A percentile compares a stretch with the other conserved stretches of the same genome.
These are phyloP conservation scores for Atrina japonica DNA, from an alignment of 2,888 invertebrate genomes.

Conservation along the genomic window DNA sequence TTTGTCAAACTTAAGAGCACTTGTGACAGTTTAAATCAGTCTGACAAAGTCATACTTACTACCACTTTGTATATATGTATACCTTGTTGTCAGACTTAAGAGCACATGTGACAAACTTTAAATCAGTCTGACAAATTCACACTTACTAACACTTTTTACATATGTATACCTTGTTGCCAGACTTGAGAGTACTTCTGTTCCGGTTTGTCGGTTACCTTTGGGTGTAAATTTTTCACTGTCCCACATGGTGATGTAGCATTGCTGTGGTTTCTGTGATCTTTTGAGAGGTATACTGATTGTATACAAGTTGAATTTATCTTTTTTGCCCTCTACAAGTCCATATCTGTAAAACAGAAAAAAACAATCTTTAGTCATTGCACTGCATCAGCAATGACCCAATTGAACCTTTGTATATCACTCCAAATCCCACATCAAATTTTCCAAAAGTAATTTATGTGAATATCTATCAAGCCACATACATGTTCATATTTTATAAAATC, in stretches of 20 bases:
- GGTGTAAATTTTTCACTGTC: slow-evolving; percentile 84
- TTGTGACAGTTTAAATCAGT: no score
- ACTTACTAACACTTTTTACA: background rate
- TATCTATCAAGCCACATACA: no score
- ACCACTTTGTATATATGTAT: background rate
- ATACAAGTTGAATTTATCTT: slow-evolving; percentile 85
- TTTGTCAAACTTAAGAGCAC: no score
- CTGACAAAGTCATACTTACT: no score
- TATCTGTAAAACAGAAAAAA: slow-evolving; percentile 67
- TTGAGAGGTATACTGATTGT: slow-evolving; percentile 89
- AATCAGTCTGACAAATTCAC: no score
- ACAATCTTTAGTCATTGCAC: background rate
- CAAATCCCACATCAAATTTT: no score
- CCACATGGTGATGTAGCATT: slow-evolving; percentile 91
- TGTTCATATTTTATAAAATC: no score
- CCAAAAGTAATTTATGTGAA: no score
- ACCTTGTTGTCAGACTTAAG: no score
- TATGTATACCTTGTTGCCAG: slow-evolving; percentile 75
- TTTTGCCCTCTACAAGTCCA: slow-evolving; percentile 87
- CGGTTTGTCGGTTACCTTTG: slow-evolving; percentile 83
- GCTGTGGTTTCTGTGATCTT: slow-evolving; percentile 82
- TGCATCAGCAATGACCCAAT: no score
- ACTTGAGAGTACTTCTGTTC: slow-evolving; percentile 79
- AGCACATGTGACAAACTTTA: no score
- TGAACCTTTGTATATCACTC: no score